Evolutionary conservation across 2,797 vertebrate species (phyloP).

Genomic region (Serranus cabrilla): DNA sequence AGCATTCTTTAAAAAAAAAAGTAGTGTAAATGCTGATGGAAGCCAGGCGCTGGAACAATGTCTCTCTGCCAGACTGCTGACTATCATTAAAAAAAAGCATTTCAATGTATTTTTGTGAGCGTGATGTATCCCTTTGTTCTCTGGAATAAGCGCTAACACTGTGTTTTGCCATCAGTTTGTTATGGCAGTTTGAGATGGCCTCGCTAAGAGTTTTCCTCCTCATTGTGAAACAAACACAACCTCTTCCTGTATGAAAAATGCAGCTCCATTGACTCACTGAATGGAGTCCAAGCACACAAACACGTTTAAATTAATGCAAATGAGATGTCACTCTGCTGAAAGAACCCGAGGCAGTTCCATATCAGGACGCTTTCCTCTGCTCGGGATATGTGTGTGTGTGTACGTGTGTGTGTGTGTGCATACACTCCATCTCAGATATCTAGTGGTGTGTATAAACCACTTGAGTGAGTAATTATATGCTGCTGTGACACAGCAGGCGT

Average conservation of each 20-base stretch:
- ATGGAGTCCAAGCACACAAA: constrained; percentile 36
- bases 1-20: constrained; percentile 22
- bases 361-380: constrained; percentile 25
- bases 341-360: constrained; percentile 38
- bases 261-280: constrained; percentile 18
- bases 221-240: constrained; percentile 16
- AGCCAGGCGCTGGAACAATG: constrained; percentile 32
- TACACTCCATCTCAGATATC: constrained; percentile 19
- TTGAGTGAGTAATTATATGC: constrained; percentile 58
- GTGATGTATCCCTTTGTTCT: constrained; percentile 53
- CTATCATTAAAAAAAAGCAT: constrained; percentile 50
- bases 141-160: constrained; percentile 39
- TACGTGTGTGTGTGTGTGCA: constrained; percentile 7
- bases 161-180: constrained; percentile 39
- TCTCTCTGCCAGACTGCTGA: constrained; percentile 50
- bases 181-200: background rate
- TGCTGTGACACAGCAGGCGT: constrained; percentile 49
- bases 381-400: constrained; percentile 11
- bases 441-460: constrained; percentile 42
- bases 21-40: constrained; percentile 54
- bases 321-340: constrained; percentile 46
- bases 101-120: constrained; percentile 24
- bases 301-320: constrained; percentile 48
- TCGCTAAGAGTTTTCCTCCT: background rate
- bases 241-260: background rate